Base-by-base conservation (phyloP, 2,888 invertebrate species). In the Ophion obscuratus region DNA sequence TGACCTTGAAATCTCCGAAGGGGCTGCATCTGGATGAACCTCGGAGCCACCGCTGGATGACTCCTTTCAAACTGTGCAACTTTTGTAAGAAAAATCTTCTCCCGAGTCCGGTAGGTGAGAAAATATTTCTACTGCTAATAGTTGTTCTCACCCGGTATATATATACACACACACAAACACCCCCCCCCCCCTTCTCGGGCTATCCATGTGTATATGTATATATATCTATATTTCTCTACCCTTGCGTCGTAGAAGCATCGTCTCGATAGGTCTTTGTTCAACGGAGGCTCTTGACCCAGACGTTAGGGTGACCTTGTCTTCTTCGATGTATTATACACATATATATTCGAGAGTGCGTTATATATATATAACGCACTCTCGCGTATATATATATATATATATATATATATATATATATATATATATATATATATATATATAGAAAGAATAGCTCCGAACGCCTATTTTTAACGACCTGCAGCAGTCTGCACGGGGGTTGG, bases 401-500 rank as follows among this genome's bases (percentile, higher is more conserved):
- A 11, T 70, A 53, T 68, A 11, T 20, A 47, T 24, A 47, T n/a
- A 20, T 6, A 17, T 1, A 67, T 4, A 40, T 1, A 67, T 10
- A 67, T 9, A 84, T 64, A 85, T 59, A 59, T 70, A 17, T 81
- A 77, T 47, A 62, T 7, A 24, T 7, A 62, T 24, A 62, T 24
- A 62, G 2, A 24, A 10, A 20, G 20, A 11, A 14, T 40, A 64
- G 82, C 77, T 67, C 73, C 68, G 57, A 68, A 85, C 74, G 86
- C 83, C 86, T 89, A 90, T 89, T 88, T 90, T 90, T 88, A 90
- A 89, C 86, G 82, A 87, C 77, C 75, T 78, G 82, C 74, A 81
- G 68, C 85, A 53, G 76, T 67, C 40, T 27, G 71, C 73, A 24
- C 73, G 77, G 82, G 68, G 71, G 74, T 77, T 80, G 73, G 36